Conservation (phyloP, 2,888 invertebrate genomes). For the Temnothorax ravouxi region DNA sequence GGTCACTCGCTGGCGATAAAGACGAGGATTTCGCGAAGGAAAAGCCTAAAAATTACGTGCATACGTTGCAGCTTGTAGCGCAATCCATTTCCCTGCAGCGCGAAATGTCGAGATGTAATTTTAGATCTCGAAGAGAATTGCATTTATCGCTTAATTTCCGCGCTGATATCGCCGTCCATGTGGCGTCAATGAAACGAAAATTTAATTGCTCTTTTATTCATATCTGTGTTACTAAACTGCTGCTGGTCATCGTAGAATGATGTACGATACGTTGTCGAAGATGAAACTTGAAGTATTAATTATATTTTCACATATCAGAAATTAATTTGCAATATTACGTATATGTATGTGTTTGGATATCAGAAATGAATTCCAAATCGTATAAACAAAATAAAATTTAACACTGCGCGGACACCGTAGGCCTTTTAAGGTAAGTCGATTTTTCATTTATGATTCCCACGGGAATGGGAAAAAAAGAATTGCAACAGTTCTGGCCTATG, state of each 20-base stretch:
- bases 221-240: constrained; percentile 19
- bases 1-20: neutral
- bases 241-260: neutral
- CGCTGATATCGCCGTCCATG: neutral
- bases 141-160: constrained; percentile 39
- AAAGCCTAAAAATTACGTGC: constrained; percentile 3
- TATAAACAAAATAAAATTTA: neutral
- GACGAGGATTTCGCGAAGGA: neutral
- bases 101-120: constrained; percentile 16
- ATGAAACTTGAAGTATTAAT: neutral
- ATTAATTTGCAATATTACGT: neutral
- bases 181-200: constrained; percentile 40
- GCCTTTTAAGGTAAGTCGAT: too few relatives aligned
- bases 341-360: neutral
- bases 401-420: too few relatives aligned
- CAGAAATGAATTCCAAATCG: neutral
- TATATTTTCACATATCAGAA: neutral
- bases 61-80: neutral
- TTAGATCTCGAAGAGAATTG: constrained; percentile 24
- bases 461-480: too few relatives aligned
- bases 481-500: too few relatives aligned
- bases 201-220: constrained; percentile 31
- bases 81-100: neutral
- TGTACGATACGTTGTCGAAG: neutral
- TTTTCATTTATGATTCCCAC: too few relatives aligned